These are phyloP conservation scores for Drosophila pseudotalamancana DNA, from an alignment of 2,888 invertebrate species.

Conservation along the genomic window DNA sequence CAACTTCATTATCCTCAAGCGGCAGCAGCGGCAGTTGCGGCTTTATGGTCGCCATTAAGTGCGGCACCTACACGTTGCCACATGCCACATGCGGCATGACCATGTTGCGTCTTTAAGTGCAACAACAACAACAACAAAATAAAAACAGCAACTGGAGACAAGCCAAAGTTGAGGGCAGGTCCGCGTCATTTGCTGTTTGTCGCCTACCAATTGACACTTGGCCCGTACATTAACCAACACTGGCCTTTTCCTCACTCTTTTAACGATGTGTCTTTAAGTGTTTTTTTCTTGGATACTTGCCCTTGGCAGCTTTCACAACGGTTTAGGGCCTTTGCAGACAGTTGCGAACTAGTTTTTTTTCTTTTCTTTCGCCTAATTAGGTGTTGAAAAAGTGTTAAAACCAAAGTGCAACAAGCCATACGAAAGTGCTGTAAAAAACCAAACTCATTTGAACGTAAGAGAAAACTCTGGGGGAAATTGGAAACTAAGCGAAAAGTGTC, in stretches of 20 bases:
- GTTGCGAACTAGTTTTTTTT: background rate
- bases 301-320: background rate
- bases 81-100: constrained; percentile 24
- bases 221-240: constrained; percentile 45
- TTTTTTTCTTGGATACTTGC: constrained; percentile 15
- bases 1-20: constrained; percentile 75
- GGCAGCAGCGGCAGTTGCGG: constrained; percentile 26
- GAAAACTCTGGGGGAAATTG: background rate
- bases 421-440: background rate
- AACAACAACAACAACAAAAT: background rate
- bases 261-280: constrained; percentile 42
- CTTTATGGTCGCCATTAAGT: constrained; percentile 72
- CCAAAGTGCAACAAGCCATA: background rate
- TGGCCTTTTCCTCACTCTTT: constrained; percentile 31
- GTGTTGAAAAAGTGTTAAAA: constrained; percentile 1
- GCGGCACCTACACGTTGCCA: constrained; percentile 69
- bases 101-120: constrained; percentile 36
- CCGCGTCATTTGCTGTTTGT: constrained; percentile 56
- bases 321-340: constrained; percentile 1
- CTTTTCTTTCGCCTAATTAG: constrained; percentile 2
- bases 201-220: constrained; percentile 68
- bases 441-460: background rate
- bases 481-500: too few relatives aligned
- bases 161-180: constrained; percentile 41
- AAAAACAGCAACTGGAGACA: constrained; percentile 9